These are phyloP conservation scores for Phalacrocorax carbo DNA, from an alignment of 2,113 vertebrate genomes.

Conservation along the genomic window DNA sequence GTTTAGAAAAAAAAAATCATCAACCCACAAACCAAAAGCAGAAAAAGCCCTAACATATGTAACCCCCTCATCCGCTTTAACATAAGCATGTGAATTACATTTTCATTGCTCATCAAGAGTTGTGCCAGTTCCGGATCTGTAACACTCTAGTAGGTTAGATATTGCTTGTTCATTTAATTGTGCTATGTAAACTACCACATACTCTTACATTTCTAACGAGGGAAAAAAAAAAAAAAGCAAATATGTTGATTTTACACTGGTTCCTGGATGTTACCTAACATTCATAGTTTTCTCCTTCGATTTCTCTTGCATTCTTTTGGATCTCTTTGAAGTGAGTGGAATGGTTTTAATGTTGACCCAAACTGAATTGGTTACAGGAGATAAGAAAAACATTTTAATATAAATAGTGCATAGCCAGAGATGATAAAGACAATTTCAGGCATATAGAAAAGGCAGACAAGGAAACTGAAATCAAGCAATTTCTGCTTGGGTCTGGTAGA, in stretches of 20 bases:
- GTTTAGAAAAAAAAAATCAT: neutral
- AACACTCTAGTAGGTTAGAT: neutral
- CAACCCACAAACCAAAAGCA: neutral
- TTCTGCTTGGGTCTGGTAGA: conserved; percentile 45
- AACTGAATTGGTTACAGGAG: conserved; percentile 39
- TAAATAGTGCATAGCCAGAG: conserved; percentile 40
- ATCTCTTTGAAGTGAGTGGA: conserved; percentile 42
- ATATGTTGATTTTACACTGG: neutral
- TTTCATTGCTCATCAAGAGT: neutral
- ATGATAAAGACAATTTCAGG: conserved; percentile 55
- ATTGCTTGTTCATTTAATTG: neutral
- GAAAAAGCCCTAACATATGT: neutral
- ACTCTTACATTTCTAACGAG: neutral
- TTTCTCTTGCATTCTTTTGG: conserved; percentile 2
- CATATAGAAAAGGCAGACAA: conserved; percentile 36
- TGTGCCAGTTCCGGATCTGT: neutral
- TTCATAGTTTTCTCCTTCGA: neutral
- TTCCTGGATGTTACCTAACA: neutral
- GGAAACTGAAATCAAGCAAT: conserved; percentile 41
- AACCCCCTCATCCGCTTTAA: neutral
- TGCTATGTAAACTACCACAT: neutral
- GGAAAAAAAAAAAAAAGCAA: neutral
- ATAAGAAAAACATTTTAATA: conserved; percentile 56
- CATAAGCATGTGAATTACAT: neutral
- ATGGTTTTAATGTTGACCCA: conserved; percentile 53